phyloP scores from a whole-genome alignment of 2,888 invertebrate genomes.

The Galerucella nymphaeae region DNA sequence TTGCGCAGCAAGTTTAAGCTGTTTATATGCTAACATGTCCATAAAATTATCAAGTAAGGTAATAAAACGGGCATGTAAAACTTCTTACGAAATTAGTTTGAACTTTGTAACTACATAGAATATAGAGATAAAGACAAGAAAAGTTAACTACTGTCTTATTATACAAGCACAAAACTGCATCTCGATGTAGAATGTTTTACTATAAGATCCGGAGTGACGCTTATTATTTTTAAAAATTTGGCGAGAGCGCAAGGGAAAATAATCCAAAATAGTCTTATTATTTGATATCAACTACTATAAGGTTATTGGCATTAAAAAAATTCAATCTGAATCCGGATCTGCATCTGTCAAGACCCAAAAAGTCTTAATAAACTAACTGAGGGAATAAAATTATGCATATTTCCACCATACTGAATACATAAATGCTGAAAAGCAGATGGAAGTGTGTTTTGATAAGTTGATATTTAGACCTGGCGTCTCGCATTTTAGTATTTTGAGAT shows the following conservation, averaged over 20 bases:
- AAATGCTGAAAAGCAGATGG: conserved; percentile 32
- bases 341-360: background rate
- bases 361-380: conserved; percentile 34
- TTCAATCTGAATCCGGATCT: background rate
- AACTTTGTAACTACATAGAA: conserved; percentile 4
- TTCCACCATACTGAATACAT: conserved; percentile 36
- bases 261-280: too few relatives aligned
- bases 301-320: too few relatives aligned
- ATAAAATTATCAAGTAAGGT: conserved; percentile 37
- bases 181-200: background rate
- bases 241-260: too few relatives aligned
- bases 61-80: conserved; percentile 32
- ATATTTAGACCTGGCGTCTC: conserved; percentile 20
- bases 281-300: too few relatives aligned
- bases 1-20: conserved; percentile 20
- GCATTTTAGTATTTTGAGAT: conserved; percentile 26
- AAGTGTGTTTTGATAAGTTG: conserved; percentile 34
- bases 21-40: conserved; percentile 40
- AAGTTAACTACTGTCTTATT: background rate
- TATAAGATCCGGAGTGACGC: too few relatives aligned
- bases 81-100: conserved; percentile 8
- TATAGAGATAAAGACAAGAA: background rate
- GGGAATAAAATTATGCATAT: conserved; percentile 41
- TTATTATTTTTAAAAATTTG: too few relatives aligned
- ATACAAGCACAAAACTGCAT: background rate